phyloP scores from a whole-genome alignment of 1,140 invertebrate species.

The Zaprionus tsacasi region DNA sequence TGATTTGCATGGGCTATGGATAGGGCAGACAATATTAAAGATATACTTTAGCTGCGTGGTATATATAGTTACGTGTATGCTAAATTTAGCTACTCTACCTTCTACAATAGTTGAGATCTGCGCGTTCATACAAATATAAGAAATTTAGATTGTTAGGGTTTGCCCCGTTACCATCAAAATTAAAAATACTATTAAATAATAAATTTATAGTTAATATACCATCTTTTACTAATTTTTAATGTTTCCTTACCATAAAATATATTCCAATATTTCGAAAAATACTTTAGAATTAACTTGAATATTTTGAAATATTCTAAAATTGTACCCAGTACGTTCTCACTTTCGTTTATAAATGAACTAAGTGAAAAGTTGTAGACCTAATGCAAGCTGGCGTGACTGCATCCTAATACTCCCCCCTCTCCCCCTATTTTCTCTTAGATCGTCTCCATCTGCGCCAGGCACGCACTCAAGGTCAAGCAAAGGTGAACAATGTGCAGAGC shows the following conservation, averaged over 20 bases:
- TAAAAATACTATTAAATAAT: too few species aligned
- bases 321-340: conserved; percentile 1
- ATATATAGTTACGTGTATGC: too few species aligned
- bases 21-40: too few species aligned
- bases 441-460: conserved; percentile 47
- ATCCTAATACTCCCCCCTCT: conserved; percentile 4
- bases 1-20: too few species aligned
- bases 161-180: too few species aligned
- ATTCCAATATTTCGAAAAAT: background rate
- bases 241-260: background rate
- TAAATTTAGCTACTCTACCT: too few species aligned
- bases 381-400: conserved; percentile 42
- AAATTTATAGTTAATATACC: too few species aligned
- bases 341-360: conserved; percentile 48
- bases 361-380: conserved; percentile 57
- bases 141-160: too few species aligned
- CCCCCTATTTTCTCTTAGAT: conserved; percentile 7
- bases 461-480: conserved; percentile 72
- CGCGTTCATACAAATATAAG: too few species aligned
- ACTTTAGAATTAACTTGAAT: background rate
- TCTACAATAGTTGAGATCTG: too few species aligned
- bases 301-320: background rate
- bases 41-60: too few species aligned
- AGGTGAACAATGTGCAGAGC: conserved; percentile 73
- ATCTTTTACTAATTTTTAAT: background rate